Evolutionary conservation across 2,113 vertebrate genomes (phyloP).

Genomic region (Ranitomeya variabilis): DNA sequence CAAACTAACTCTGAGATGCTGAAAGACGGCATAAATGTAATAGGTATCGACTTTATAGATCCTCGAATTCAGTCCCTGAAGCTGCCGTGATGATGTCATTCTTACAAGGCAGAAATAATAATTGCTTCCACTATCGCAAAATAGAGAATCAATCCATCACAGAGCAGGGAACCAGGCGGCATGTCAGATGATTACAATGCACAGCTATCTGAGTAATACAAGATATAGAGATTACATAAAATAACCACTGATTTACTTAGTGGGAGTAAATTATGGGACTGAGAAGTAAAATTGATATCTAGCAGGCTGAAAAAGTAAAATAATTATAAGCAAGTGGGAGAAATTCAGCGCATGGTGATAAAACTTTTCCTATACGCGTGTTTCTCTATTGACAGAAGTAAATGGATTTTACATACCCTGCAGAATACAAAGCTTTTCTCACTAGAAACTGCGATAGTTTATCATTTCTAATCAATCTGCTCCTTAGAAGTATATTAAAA

Average conservation of each 20-base stretch:
- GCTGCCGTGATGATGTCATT: constrained; percentile 36
- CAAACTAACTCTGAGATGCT: not conserved
- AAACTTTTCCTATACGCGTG: constrained; percentile 9
- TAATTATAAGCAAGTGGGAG: constrained; percentile 33
- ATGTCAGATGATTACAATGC: constrained; percentile 43
- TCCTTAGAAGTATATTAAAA: not conserved
- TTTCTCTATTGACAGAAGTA: not conserved
- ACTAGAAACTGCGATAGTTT: not conserved
- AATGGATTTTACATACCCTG: not conserved
- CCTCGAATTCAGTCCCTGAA: not conserved
- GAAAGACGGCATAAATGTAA: not conserved
- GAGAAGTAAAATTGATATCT: constrained; percentile 40
- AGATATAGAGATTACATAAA: constrained; percentile 42
- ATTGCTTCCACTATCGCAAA: constrained; percentile 33
- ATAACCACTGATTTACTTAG: constrained; percentile 47
- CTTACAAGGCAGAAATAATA: constrained; percentile 25
- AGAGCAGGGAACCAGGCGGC: not conserved
- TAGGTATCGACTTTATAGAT: constrained; percentile 31
- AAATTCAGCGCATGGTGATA: not conserved
- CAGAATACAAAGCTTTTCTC: not conserved
- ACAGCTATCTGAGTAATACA: constrained; percentile 27
- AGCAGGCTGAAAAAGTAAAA: constrained; percentile 14
- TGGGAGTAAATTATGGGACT: constrained; percentile 40
- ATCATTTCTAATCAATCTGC: not conserved
- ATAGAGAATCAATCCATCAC: constrained; percentile 37